A percentile compares a stretch with the other conserved stretches of the same genome.
phyloP scores from a whole-genome alignment of 2,113 vertebrate genomes.

The Phocoena phocoena region DNA sequence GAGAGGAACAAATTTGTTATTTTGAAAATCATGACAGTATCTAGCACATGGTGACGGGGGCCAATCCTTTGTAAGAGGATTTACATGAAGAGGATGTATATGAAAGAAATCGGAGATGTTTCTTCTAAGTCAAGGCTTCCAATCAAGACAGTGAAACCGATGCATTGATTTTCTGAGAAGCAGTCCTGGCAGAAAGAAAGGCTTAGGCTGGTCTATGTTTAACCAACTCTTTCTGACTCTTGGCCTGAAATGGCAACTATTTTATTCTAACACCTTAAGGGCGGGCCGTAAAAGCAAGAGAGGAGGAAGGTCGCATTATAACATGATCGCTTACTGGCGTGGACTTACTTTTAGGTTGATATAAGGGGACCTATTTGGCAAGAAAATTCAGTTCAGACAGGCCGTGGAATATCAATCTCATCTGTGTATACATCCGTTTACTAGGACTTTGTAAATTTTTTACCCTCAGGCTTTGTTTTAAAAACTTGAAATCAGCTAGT shows the following conservation, averaged over 20 bases:
- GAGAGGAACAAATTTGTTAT: not conserved
- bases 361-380: not conserved
- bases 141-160: not conserved
- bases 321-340: not conserved
- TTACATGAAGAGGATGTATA: not conserved
- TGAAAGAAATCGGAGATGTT: not conserved
- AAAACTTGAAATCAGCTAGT: not conserved
- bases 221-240: not conserved
- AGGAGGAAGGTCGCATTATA: not conserved
- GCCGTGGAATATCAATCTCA: not conserved
- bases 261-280: not conserved
- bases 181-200: not conserved
- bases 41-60: not conserved
- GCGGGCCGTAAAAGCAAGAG: not conserved
- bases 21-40: not conserved
- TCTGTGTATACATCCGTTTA: not conserved
- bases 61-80: not conserved
- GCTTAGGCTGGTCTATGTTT: not conserved
- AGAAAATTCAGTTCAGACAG: not conserved
- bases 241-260: not conserved
- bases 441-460: not conserved
- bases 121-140: not conserved
- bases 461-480: not conserved
- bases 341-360: not conserved
- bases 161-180: not conserved